Evolutionary conservation across 2,888 invertebrate genomes (phyloP).

Genomic region (Volucella inflata): DNA sequence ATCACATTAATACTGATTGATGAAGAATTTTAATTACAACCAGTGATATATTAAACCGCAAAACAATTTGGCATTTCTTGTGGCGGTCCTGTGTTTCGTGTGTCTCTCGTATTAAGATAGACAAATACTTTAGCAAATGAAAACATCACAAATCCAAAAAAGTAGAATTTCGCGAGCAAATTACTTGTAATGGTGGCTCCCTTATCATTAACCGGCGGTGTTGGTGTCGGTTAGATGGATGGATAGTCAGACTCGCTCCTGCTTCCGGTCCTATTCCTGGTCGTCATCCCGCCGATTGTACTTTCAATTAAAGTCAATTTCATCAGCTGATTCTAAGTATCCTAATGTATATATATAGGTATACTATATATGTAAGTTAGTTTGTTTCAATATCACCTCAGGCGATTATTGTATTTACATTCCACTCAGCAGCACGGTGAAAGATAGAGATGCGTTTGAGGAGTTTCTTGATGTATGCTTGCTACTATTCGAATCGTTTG

Average conservation of each 20-base stretch:
- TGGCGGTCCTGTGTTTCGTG: constrained; percentile 27
- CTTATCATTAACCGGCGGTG: background rate
- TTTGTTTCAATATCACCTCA: constrained; percentile 61
- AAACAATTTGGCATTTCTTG: constrained; percentile 70
- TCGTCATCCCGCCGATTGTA: constrained; percentile 61
- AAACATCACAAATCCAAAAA: constrained; percentile 58
- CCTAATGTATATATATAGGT: constrained; percentile 2
- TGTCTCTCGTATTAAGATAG: background rate
- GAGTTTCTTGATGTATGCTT: background rate
- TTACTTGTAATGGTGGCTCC: constrained; percentile 16
- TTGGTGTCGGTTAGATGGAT: background rate
- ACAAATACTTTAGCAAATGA: constrained; percentile 51
- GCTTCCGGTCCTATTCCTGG: constrained; percentile 9
- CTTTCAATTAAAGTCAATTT: constrained; percentile 68
- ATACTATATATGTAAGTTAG: constrained; percentile 26
- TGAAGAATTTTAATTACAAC: constrained; percentile 75
- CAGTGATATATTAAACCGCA: constrained; percentile 74
- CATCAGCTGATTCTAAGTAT: background rate
- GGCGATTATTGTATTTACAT: constrained; percentile 70
- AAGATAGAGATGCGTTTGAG: constrained; percentile 7
- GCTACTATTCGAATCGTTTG: no score
- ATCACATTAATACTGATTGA: constrained; percentile 74
- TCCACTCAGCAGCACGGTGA: constrained; percentile 36
- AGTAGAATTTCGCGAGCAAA: constrained; percentile 62
- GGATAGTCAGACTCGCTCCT: background rate